Base-by-base conservation (phyloP, 1,140 invertebrate genomes). In the Ceratitis capitata region DNA sequence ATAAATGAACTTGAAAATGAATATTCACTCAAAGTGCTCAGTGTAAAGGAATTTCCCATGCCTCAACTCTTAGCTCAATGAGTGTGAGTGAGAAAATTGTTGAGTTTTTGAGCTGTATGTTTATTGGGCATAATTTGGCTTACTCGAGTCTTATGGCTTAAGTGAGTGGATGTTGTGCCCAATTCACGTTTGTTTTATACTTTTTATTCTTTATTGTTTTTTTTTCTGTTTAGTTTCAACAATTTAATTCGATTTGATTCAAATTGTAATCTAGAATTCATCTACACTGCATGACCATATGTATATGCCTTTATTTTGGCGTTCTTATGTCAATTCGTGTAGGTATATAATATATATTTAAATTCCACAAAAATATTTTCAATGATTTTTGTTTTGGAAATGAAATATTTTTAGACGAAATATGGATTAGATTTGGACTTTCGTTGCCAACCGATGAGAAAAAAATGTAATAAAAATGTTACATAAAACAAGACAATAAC, bases 101-200 rank as follows among this genome's bases (percentile, higher is more conserved):
- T 78, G 69, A 78, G 69, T 42, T 35, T 14, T 45, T 35, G 69
- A 7, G 69, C 39, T 78, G 69, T 78, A 39, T 78, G 69, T 78
- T 78, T 78, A 78, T 78, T 78, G 69, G 69, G 12, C 16, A 78
- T 23, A n/a, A n/a, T n/a, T n/a, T n/a, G n/a, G n/a, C n/a, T n/a
- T n/a, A n/a, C n/a, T n/a, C n/a, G n/a, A n/a, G n/a, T n/a, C n/a
- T n/a, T n/a, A n/a, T n/a, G n/a, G n/a, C n/a, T n/a, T n/a, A n/a
- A n/a, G n/a, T 78, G 10, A 78, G 35, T 9, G 39, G 2, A 35
- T 39, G 39, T n/a, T 14, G 19, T 78, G 23, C 23, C 12, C 39
- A 45, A 78, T n/a, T 78, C 16, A 7, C 39, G 69, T n/a, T 78
- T 47, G 35, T 74, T 39, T 23, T 78, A 12, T 78, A 32, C 2